Percentiles rank a stretch among this genome's conserved stretches.
These are phyloP conservation scores for Phaethornis superciliosus DNA, from an alignment of 2,113 vertebrate species.

Conservation along the genomic window DNA sequence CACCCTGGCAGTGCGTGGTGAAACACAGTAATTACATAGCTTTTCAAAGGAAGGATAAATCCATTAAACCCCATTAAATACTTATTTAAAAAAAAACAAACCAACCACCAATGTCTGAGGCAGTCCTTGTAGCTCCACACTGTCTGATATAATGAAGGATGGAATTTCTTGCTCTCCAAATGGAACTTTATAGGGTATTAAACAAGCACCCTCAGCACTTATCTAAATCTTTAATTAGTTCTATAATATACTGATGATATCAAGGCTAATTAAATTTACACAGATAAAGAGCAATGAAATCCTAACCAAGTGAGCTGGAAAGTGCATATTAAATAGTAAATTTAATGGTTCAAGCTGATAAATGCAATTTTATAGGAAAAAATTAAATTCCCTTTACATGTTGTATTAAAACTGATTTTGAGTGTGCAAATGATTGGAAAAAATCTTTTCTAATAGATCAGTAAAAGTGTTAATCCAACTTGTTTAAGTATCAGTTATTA, in stretches of 20 bases:
- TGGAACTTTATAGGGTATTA: slow-evolving; percentile 80
- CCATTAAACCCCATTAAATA: slow-evolving; percentile 67
- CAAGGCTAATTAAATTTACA: slow-evolving; percentile 88
- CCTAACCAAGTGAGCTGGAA: slow-evolving; percentile 84
- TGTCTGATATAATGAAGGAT: slow-evolving; percentile 47
- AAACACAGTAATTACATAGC: slow-evolving; percentile 58
- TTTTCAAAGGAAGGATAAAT: slow-evolving; percentile 61
- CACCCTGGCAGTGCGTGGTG: background rate
- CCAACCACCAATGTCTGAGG: slow-evolving; percentile 5
- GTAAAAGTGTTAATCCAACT: slow-evolving; percentile 70
- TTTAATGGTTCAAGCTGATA: slow-evolving; percentile 81
- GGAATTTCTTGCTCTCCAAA: slow-evolving; percentile 74
- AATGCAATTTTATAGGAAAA: slow-evolving; percentile 76
- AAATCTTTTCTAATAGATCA: slow-evolving; percentile 67
- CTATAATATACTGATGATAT: slow-evolving; percentile 87
- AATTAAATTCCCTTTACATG: slow-evolving; percentile 79
- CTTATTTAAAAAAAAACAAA: slow-evolving; percentile 51
- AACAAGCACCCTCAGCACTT: slow-evolving; percentile 83
- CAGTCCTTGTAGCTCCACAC: slow-evolving; percentile 21
- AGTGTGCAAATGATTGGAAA: slow-evolving; percentile 79
- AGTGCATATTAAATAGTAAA: slow-evolving; percentile 81
- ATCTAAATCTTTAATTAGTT: slow-evolving; percentile 90
- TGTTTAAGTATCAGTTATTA: slow-evolving; percentile 78
- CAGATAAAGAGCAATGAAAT: slow-evolving; percentile 84
- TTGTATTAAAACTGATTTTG: slow-evolving; percentile 79